Evolutionary conservation across 2,888 invertebrate species (phyloP), one percentile per base, ranked within the genome.

Genomic region (Melinaea menophilus): DNA sequence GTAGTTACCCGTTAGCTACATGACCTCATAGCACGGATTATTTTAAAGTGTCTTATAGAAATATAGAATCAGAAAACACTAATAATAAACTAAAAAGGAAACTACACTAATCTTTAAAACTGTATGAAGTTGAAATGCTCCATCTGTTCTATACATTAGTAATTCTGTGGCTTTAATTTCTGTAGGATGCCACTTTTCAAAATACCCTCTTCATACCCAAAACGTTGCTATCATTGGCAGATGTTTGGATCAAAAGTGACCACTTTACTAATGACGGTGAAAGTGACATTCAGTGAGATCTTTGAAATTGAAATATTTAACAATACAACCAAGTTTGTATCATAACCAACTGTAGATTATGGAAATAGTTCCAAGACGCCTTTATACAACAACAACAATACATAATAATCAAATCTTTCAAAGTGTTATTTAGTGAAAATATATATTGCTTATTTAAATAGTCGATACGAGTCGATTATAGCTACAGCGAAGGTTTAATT

Each of bases 401-500:
- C 22, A 22, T 22, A 22, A 22, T 22, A 22, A 22, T 22, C 0
- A 22, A 22, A 22, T 22, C 22, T 22, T 22, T 22, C 22, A 22
- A 22, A 22, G 22, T 22, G 22, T 22, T 22, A 22, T 22, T 37
- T 37, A 37, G 1, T 5, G 7, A 37, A 5, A 37, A 37, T 37
- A 37, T 37, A 37, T 37, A 37, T 37, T 2, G 4, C 1, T 37
- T 5, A 7, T 12, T 48, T 3, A 48, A 7, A 48, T 48, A 1
- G 48, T 5, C 22, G 48, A 22, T 48, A 48, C 48, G 48, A 22
- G 48, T 48, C 37, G 37, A 37, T 37, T 66, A 66, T 69, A 68
- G 59, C 64, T 63, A 59, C 56, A 63, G 62, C 64, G 66, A 61
- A 68, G 68, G 68, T 68, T 69, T 69, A 71, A 72, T 73, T 72